Base-by-base conservation (phyloP, 1,140 invertebrate species). In the Ephestia elutella region DNA sequence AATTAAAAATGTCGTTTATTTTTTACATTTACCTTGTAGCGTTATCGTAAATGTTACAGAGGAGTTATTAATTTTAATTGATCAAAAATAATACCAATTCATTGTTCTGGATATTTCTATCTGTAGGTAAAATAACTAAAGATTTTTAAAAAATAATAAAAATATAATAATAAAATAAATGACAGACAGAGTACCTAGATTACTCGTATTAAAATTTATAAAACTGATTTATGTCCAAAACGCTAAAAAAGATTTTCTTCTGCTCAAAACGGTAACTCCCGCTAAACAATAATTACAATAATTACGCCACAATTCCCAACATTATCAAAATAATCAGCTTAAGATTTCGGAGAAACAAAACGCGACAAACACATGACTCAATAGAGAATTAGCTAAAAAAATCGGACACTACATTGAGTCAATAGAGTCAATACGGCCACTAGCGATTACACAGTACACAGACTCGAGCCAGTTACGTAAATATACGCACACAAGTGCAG, bases 401-500 rank as follows among this genome's bases (percentile, higher is more conserved):
- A 85, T 81, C 71, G 72, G 76, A 82, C 79, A 78, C 76, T 75
- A 77, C 70, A 76, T 78, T 82, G 80, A 85, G 68, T 85, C 81
- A 87, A 86, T 84, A 32, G 3, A 86, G 65, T 44, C n/a, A 15
- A 44, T 15, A 44, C n/a, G 72, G 68, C 75, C 67, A 65, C 66
- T 69, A 82, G 65, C 80, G 79, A 85, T 87, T 87, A 87, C 81
- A 82, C 78, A 71, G 67, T 87, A 87, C 81, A 82, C 78, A 71
- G 67, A 75, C 67, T 66, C 67, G 71, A 57, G 69, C 65, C 67
- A 69, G 78, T 87, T 87, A 87, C 85, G 82, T 87, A 87, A 87
- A 87, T 78, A 82, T 54, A 65, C 80, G 28, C 75, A 80, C 80
- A 78, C 68, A 44, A 28, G n/a, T 32, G 35, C 49, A 53, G 11